A percentile compares a stretch with the other conserved stretches of the same genome.
Conservation (phyloP, 2,888 invertebrate species). For the Zaprionus obscuricornis region DNA sequence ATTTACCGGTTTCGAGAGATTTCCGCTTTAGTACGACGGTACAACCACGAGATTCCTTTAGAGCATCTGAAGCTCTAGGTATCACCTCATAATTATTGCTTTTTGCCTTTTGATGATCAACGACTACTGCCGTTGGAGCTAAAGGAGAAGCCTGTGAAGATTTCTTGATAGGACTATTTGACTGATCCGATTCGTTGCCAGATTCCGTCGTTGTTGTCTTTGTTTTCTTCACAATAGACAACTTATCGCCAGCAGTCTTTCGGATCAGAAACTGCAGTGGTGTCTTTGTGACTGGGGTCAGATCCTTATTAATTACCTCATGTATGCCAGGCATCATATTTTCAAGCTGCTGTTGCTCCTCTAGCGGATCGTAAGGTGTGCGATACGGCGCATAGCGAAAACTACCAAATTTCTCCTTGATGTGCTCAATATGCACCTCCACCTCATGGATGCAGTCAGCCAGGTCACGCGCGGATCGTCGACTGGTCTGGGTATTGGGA, state of each 20-base stretch:
- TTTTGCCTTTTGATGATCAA: slow-evolving; percentile 50
- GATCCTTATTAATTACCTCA: slow-evolving; percentile 71
- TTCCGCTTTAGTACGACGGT: slow-evolving; percentile 82
- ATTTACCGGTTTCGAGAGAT: slow-evolving; percentile 58
- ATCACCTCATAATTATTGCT: slow-evolving; percentile 80
- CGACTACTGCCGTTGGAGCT: not conserved
- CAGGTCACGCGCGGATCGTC: slow-evolving; percentile 83
- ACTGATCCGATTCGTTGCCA: slow-evolving; percentile 79
- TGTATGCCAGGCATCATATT: slow-evolving; percentile 86
- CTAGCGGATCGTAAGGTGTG: slow-evolving; percentile 87
- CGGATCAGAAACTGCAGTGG: slow-evolving; percentile 83
- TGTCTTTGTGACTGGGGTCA: slow-evolving; percentile 70
- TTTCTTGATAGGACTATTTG: slow-evolving; percentile 59
- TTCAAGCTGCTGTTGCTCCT: slow-evolving; percentile 86
- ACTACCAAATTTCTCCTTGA: slow-evolving; percentile 88
- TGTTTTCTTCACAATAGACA: slow-evolving; percentile 82
- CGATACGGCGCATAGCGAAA: slow-evolving; percentile 90
- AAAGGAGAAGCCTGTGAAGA: not conserved
- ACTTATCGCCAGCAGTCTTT: slow-evolving; percentile 82
- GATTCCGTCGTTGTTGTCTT: slow-evolving; percentile 69
- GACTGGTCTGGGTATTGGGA: slow-evolving; percentile 85
- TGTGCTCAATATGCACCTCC: slow-evolving; percentile 89
- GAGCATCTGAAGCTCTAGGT: slow-evolving; percentile 63
- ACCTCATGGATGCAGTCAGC: slow-evolving; percentile 89
- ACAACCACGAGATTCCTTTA: slow-evolving; percentile 69